These are phyloP conservation scores for Campoletis sonorensis DNA, from an alignment of 1,140 invertebrate species.

Conservation along the genomic window DNA sequence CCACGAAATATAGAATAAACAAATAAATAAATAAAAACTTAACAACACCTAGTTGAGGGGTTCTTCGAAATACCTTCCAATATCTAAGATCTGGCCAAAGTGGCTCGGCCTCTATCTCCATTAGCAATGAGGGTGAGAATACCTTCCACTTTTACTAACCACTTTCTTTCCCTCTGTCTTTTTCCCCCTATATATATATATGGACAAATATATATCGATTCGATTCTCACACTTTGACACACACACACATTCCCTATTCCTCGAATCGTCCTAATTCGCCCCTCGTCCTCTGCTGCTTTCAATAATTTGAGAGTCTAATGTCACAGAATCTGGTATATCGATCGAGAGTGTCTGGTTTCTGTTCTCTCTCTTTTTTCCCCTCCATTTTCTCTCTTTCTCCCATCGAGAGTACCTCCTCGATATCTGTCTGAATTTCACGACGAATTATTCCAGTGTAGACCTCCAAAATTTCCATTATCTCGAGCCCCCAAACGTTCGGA, in stretches of 20 bases:
- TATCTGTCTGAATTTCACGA: constrained; percentile 5
- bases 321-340: constrained; percentile 36
- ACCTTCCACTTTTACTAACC: constrained; percentile 19
- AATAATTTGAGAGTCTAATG: constrained; percentile 73
- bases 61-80: not conserved
- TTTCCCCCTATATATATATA: not conserved
- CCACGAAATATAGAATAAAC: not conserved
- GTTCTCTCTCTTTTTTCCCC: constrained; percentile 17
- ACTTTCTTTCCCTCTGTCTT: not conserved
- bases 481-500: not conserved
- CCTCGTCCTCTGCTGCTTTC: constrained; percentile 63
- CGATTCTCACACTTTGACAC: not conserved
- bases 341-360: constrained; percentile 6
- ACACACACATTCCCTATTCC: constrained; percentile 4
- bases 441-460: not conserved
- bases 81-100: constrained; percentile 59
- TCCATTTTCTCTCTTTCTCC: not conserved
- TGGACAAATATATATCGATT: not conserved
- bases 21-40: not conserved
- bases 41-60: not conserved
- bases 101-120: constrained; percentile 53
- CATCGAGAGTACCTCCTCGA: not conserved
- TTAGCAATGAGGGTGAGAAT: constrained; percentile 56
- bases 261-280: not conserved
- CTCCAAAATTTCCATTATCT: constrained; percentile 10